These are phyloP conservation scores for Stictonetta naevosa DNA, from an alignment of 2,113 vertebrate genomes.

Conservation along the genomic window DNA sequence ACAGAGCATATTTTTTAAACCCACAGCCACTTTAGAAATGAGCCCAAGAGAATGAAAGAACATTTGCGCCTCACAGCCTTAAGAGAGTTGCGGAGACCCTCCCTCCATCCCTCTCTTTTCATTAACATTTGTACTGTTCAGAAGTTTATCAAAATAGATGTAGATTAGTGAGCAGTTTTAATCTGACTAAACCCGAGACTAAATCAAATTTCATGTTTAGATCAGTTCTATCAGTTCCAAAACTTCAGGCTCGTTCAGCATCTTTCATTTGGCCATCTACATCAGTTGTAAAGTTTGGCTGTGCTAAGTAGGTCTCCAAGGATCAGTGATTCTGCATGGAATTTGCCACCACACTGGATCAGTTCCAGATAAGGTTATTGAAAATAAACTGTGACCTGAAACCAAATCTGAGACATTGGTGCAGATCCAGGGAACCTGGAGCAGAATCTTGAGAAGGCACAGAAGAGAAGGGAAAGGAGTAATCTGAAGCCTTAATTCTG, in stretches of 20 bases:
- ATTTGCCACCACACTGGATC: constrained; percentile 5
- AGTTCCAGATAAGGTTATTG: constrained; percentile 22
- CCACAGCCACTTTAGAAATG: neutral
- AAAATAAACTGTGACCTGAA: constrained; percentile 59
- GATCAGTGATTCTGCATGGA: constrained; percentile 8
- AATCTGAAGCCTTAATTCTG: constrained; percentile 30
- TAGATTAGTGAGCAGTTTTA: neutral
- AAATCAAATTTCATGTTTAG: constrained; percentile 6
- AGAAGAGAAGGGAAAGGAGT: neutral
- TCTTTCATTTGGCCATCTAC: neutral
- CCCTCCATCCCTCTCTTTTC: neutral
- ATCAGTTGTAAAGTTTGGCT: neutral
- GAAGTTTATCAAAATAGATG: neutral
- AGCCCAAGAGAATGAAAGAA: neutral
- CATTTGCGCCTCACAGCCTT: neutral
- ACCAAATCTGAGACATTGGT: neutral
- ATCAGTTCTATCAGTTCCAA: neutral
- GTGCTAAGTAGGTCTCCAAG: neutral
- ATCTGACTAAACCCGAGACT: neutral
- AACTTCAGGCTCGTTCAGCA: neutral
- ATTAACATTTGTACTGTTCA: neutral
- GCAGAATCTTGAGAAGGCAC: constrained; percentile 3
- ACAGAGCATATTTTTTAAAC: neutral
- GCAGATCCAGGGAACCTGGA: constrained; percentile 39
- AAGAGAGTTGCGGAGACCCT: neutral